These are phyloP conservation scores for Meloidogyne exigua DNA, from an alignment of 1,140 invertebrate genomes.

Conservation along the genomic window DNA sequence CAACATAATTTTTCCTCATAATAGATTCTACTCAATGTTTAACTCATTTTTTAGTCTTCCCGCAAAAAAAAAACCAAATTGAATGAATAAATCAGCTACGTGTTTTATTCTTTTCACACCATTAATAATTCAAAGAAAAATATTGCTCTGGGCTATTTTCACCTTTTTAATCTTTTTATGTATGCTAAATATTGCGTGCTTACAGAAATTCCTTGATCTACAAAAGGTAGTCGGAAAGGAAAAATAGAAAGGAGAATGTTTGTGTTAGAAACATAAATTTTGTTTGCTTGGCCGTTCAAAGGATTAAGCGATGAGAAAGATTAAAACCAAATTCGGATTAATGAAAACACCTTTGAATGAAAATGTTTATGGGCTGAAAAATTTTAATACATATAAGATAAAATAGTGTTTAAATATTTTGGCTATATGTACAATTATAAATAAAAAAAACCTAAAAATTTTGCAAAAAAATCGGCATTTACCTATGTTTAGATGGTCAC, in stretches of 20 bases:
- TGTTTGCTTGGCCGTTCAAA: conserved; percentile 4
- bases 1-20: background rate
- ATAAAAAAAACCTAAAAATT: background rate
- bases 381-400: background rate
- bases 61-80: background rate
- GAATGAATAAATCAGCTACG: background rate
- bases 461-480: background rate
- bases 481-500: background rate
- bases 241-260: background rate
- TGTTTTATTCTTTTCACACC: background rate
- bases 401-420: background rate
- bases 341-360: background rate
- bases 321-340: background rate
- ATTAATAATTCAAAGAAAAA: background rate
- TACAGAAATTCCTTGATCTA: background rate
- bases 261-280: background rate
- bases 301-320: background rate
- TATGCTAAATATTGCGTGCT: background rate
- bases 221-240: background rate
- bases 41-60: background rate
- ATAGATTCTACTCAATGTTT: background rate
- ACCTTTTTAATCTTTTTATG: background rate
- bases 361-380: background rate
- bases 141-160: background rate
- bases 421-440: too few relatives aligned